These are phyloP conservation scores for Acanthiza pusilla DNA, from an alignment of 2,797 vertebrate genomes.

Conservation along the genomic window DNA sequence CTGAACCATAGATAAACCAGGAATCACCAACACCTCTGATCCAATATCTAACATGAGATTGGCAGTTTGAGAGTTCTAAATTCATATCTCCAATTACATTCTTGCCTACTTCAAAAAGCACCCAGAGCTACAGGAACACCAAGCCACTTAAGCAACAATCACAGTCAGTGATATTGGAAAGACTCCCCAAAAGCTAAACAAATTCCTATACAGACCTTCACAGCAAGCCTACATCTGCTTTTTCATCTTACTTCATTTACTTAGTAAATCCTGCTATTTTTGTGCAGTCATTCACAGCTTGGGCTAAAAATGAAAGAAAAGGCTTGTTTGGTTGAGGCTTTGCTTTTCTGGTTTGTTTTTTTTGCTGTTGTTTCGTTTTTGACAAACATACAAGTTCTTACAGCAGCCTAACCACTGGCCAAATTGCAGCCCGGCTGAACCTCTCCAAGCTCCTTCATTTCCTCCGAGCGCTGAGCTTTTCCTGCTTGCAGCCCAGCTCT, in stretches of 20 bases:
- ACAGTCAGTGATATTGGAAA: neutral
- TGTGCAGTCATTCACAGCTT: neutral
- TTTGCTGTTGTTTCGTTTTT: neutral
- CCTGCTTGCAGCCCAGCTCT: neutral
- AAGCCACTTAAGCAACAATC: neutral
- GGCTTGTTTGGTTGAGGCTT: neutral
- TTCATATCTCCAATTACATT: neutral
- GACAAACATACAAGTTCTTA: neutral
- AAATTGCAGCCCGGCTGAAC: neutral
- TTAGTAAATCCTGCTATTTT: neutral
- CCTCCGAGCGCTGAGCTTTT: neutral
- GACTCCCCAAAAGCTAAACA: neutral
- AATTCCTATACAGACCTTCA: neutral
- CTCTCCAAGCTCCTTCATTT: neutral
- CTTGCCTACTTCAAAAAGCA: neutral
- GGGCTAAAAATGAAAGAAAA: neutral
- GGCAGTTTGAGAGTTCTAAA: neutral
- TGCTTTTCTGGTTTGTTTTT: neutral
- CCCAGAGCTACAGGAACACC: neutral
- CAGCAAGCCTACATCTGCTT: neutral
- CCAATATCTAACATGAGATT: neutral
- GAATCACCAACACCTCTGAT: neutral
- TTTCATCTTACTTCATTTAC: neutral
- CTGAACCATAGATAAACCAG: neutral
- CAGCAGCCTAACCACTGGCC: neutral